Percentiles rank a stretch among this genome's conserved stretches.
These are phyloP conservation scores for Orchestes rusci DNA, from an alignment of 2,888 invertebrate species.

Conservation along the genomic window DNA sequence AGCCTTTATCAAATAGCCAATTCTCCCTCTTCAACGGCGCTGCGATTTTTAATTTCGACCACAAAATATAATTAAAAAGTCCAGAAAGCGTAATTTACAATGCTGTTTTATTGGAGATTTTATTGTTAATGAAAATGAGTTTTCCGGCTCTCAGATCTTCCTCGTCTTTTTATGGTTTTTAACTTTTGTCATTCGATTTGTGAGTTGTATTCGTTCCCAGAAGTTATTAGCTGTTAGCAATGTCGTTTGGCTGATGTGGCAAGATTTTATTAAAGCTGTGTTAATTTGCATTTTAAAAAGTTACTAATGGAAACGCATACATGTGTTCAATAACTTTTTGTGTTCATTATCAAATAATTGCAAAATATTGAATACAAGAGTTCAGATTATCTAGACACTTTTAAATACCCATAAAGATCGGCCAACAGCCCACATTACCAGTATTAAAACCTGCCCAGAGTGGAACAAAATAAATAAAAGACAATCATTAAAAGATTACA, in stretches of 20 bases:
- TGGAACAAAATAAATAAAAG: constrained; percentile 39
- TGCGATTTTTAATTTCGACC: constrained; percentile 43
- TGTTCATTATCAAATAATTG: too few species aligned
- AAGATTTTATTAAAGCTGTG: too few species aligned
- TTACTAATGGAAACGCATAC: too few species aligned
- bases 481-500: constrained; percentile 46
- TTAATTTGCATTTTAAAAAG: too few species aligned
- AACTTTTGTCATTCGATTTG: constrained; percentile 3
- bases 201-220: too few species aligned
- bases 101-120: constrained; percentile 23
- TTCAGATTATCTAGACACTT: constrained; percentile 5
- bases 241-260: too few species aligned
- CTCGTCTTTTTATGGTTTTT: constrained; percentile 17
- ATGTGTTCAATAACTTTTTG: too few species aligned
- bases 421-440: constrained; percentile 33
- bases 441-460: constrained; percentile 36
- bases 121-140: constrained; percentile 25
- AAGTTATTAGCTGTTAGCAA: too few species aligned
- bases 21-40: constrained; percentile 39
- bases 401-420: constrained; percentile 27
- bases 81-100: constrained; percentile 23
- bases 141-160: constrained; percentile 18
- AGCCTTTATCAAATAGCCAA: constrained; percentile 45
- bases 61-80: constrained; percentile 29
- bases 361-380: too few species aligned